phyloP scores from a whole-genome alignment of 2,888 invertebrate genomes.

The Pseudococcus viburni region DNA sequence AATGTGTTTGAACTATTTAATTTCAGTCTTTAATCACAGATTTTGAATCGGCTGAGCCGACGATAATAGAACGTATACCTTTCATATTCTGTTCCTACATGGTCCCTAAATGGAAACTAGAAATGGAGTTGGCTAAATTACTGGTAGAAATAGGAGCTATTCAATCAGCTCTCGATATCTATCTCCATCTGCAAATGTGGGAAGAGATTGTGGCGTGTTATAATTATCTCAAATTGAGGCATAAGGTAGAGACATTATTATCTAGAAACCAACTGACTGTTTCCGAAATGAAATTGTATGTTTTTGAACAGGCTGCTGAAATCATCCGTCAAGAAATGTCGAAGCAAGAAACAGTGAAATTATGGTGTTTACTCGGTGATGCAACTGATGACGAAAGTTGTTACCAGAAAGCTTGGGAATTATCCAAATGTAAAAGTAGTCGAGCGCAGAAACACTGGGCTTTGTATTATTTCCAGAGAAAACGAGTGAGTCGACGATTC shows the following conservation, averaged over 20 bases:
- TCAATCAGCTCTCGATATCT: slow-evolving; percentile 87
- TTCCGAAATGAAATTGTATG: not conserved
- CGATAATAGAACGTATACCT: slow-evolving; percentile 73
- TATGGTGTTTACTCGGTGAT: slow-evolving; percentile 94
- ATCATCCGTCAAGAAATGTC: slow-evolving; percentile 82
- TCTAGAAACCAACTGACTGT: too few relatives aligned
- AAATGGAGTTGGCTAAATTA: slow-evolving; percentile 83
- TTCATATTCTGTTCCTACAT: slow-evolving; percentile 82
- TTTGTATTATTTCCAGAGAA: slow-evolving; percentile 80
- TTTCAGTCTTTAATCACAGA: slow-evolving; percentile 76
- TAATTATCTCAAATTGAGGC: slow-evolving; percentile 83
- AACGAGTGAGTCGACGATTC: slow-evolving; percentile 72
- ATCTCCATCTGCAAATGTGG: slow-evolving; percentile 85
- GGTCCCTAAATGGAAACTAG: slow-evolving; percentile 83
- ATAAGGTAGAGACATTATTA: slow-evolving; percentile 75
- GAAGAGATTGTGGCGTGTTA: slow-evolving; percentile 95
- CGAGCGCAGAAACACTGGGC: slow-evolving; percentile 93
- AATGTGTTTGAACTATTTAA: slow-evolving; percentile 58
- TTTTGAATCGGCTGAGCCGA: slow-evolving; percentile 72
- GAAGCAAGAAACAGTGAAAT: slow-evolving; percentile 84
- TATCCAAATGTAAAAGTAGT: slow-evolving; percentile 85
- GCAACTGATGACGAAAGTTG: slow-evolving; percentile 82
- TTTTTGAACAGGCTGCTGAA: slow-evolving; percentile 81
- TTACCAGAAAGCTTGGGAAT: slow-evolving; percentile 92
- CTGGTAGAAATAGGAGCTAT: slow-evolving; percentile 85